Base-by-base conservation (phyloP, 2,113 vertebrate species). In the Heterotilapia buettikoferi region DNA sequence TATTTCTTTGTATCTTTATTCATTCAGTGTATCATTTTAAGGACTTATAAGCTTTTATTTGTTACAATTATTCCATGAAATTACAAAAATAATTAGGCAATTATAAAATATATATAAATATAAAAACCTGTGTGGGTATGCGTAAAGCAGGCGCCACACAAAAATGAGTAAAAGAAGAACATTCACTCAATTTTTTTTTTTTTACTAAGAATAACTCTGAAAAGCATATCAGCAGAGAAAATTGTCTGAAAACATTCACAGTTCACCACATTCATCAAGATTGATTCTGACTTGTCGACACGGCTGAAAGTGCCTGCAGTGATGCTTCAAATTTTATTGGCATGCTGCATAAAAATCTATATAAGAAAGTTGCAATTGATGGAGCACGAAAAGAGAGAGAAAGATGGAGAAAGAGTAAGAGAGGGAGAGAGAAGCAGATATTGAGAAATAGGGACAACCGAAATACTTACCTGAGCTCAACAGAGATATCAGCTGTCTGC, bases 401-500 rank as follows among this genome's bases (percentile, higher is more conserved):
- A 13, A 3, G 29, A 71, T n/a, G 33, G 50, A 43, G n/a, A 50
- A 66, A 53, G 18, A 8, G 73, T 13, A 38, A 76, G 50, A n/a
- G 68, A 16, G 76, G 4, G 61, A 26, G 21, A 26, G 14, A 7
- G 31, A 82, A 14, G 52, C 43, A 45, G n/a, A 57, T 52, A 78
- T 52, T 78, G 73, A 56, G 16, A 56, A 84, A 57, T 54, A 81
- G 38, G 33, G n/a, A 21, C 9, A 78, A 68, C 66, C 1, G 8
- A 63, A 68, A 18, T 29, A n/a, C 63, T 21, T 71, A 71, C 56
- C 85, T 80, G 76, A 84, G 73, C 83, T 73, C 82, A 59, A 86
- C 79, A 73, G 45, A 89, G 87, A 89, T 80, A 88, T 92, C 87
- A 90, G 40, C 84, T 89, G 84, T 90, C 92, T 93, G 86, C 87